phyloP scores from a whole-genome alignment of 2,113 vertebrate genomes.

The Anguilla rostrata region DNA sequence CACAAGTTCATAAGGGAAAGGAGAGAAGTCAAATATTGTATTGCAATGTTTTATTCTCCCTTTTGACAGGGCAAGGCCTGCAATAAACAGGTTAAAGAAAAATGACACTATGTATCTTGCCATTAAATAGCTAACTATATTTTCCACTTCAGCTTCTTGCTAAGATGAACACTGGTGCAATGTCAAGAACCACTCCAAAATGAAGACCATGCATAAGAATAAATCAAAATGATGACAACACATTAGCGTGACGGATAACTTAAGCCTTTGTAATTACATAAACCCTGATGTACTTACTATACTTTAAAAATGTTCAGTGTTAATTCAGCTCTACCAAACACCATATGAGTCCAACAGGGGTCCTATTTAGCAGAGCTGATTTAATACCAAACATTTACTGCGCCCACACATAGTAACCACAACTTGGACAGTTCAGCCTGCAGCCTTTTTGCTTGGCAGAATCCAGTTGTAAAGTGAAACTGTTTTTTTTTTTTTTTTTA shows the following conservation, averaged over 20 bases:
- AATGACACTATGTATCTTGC: neutral
- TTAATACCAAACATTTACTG: too few relatives aligned
- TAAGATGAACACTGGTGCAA: neutral
- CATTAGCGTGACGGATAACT: neutral
- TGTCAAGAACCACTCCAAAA: neutral
- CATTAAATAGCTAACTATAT: neutral
- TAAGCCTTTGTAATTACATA: neutral
- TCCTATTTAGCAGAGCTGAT: too few relatives aligned
- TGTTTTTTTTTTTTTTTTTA: neutral
- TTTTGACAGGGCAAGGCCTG: neutral
- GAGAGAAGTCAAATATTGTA: neutral
- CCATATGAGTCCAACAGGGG: too few relatives aligned
- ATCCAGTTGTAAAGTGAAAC: neutral
- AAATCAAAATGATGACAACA: neutral
- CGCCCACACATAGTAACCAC: neutral
- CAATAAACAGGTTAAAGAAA: neutral
- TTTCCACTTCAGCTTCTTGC: neutral
- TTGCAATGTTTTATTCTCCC: neutral
- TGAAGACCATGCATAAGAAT: neutral
- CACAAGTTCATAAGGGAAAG: neutral
- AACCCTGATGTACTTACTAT: too few relatives aligned
- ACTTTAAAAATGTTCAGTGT: too few relatives aligned
- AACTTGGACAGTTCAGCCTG: neutral
- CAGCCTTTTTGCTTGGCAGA: neutral
- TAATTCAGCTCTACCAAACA: too few relatives aligned